A percentile compares a stretch with the other conserved stretches of the same genome.
These are phyloP conservation scores for Agonopterix heracliana DNA, from an alignment of 2,888 invertebrate genomes.

Conservation along the genomic window DNA sequence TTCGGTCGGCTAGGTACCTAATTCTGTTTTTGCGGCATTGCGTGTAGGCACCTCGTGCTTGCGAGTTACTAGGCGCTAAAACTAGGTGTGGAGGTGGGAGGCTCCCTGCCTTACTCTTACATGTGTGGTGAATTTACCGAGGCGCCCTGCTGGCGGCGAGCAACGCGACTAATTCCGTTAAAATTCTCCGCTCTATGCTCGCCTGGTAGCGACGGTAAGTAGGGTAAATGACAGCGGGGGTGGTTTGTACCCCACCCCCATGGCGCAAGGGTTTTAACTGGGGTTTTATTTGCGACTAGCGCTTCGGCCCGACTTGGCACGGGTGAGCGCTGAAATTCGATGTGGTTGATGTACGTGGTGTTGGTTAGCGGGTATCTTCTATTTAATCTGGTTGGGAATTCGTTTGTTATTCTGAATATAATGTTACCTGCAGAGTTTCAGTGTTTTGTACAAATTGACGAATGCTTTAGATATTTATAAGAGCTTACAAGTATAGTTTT, in stretches of 20 bases:
- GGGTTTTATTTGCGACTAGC: conserved; percentile 28
- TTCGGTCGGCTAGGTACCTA: conserved; percentile 14
- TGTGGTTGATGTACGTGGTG: conserved; percentile 24
- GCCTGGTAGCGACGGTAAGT: conserved; percentile 63
- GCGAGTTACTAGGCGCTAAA: conserved; percentile 60
- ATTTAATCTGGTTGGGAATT: conserved; percentile 3
- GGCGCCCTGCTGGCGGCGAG: conserved; percentile 69
- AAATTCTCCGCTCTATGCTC: conserved; percentile 68
- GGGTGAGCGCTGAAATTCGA: conserved; percentile 17
- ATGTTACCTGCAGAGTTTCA: too few species aligned
- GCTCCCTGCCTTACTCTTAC: conserved; percentile 39
- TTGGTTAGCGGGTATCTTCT: background rate
- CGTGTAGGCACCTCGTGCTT: conserved; percentile 58
- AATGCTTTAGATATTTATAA: too few species aligned
- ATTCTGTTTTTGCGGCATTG: conserved; percentile 56
- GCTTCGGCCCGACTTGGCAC: conserved; percentile 41
- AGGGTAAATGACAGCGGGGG: conserved; percentile 66
- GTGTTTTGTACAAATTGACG: too few species aligned
- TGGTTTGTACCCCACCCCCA: conserved; percentile 30
- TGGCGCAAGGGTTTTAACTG: conserved; percentile 32
- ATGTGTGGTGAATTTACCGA: conserved; percentile 65
- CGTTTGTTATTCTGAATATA: too few species aligned
- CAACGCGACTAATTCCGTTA: conserved; percentile 71
- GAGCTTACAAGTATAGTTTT: too few species aligned
- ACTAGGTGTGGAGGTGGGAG: conserved; percentile 60